A percentile compares a stretch with the other conserved stretches of the same genome.
phyloP scores from a whole-genome alignment of 2,888 invertebrate species.

The Lasioglossum pauxillum region DNA sequence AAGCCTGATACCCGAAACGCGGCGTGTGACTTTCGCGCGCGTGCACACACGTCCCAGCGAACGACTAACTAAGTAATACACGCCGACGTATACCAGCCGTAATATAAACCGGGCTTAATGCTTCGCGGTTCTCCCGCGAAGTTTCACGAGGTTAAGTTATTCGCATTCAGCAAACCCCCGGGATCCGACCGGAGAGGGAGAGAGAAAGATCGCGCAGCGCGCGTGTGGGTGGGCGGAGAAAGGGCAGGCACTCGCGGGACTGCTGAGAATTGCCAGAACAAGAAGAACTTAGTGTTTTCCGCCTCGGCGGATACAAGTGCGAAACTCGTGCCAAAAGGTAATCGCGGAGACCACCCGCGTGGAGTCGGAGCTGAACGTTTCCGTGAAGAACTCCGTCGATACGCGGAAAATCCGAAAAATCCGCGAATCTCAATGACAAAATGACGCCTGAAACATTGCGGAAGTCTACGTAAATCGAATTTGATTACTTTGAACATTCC shows the following conservation, averaged over 20 bases:
- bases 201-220: background rate
- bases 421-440: background rate
- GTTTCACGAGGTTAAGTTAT: slow-evolving; percentile 66
- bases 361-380: background rate
- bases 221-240: background rate
- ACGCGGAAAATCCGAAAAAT: background rate
- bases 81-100: slow-evolving; percentile 45
- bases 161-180: slow-evolving; percentile 64
- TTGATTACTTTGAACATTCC: background rate
- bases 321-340: slow-evolving; percentile 41
- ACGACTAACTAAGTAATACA: slow-evolving; percentile 60
- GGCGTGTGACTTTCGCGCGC: slow-evolving; percentile 40
- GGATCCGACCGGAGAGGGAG: slow-evolving; percentile 25
- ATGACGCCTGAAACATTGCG: background rate
- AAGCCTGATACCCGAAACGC: slow-evolving; percentile 12
- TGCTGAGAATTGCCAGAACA: slow-evolving; percentile 60
- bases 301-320: slow-evolving; percentile 41
- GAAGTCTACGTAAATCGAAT: background rate
- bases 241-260: slow-evolving; percentile 24
- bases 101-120: slow-evolving; percentile 66
- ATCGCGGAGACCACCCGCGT: slow-evolving; percentile 12
- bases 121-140: slow-evolving; percentile 57
- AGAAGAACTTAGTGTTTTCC: slow-evolving; percentile 69
- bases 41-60: slow-evolving; percentile 5
- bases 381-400: background rate